Evolutionary conservation across 2,888 invertebrate species (phyloP).

Genomic region (Actias luna): DNA sequence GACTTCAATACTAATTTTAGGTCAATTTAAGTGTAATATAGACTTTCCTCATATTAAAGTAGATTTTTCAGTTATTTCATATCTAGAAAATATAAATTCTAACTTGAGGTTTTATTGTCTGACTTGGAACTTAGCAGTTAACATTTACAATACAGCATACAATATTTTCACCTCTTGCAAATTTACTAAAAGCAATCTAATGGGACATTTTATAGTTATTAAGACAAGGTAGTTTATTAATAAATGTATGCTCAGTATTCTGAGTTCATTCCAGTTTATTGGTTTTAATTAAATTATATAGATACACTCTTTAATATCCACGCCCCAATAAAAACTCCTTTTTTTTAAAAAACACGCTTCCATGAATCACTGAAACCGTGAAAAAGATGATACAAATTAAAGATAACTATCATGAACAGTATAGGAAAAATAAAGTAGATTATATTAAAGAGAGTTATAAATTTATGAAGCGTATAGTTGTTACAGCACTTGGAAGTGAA

Average conservation of each 20-base stretch:
- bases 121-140: neutral
- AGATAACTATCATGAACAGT: too few species aligned
- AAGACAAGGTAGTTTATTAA: neutral
- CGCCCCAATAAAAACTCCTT: too few species aligned
- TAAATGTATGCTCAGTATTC: neutral
- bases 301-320: too few species aligned
- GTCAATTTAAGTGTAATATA: too few species aligned
- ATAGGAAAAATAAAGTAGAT: too few species aligned
- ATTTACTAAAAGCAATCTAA: neutral
- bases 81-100: neutral
- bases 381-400: too few species aligned
- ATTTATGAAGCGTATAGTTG: too few species aligned
- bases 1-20: neutral
- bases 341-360: too few species aligned
- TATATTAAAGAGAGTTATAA: too few species aligned
- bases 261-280: neutral
- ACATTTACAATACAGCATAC: neutral
- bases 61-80: too few species aligned
- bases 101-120: neutral
- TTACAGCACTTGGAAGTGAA: too few species aligned
- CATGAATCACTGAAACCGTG: too few species aligned
- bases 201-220: conserved; percentile 2
- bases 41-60: neutral
- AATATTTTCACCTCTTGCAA: neutral
- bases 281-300: neutral